Conservation (phyloP, 2,797 vertebrate species). For the Malurus splendens region DNA sequence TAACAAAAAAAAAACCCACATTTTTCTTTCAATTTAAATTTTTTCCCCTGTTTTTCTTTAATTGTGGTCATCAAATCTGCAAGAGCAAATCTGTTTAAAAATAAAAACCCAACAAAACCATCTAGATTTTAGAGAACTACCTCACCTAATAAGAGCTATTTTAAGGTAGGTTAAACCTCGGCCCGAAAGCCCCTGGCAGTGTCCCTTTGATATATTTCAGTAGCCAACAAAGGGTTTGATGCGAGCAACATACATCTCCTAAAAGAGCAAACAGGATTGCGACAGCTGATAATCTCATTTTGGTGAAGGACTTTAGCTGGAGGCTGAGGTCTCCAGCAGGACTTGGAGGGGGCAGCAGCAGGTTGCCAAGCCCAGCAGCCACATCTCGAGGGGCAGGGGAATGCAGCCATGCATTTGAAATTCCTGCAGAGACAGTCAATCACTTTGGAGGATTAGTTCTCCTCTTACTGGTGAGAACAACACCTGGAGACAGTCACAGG, state of each 20-base stretch:
- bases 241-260: not conserved
- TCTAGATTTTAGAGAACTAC: not conserved
- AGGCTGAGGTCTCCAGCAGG: not conserved
- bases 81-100: not conserved
- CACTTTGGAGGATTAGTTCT: not conserved
- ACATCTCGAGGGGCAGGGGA: not conserved
- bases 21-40: not conserved
- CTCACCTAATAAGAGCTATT: not conserved
- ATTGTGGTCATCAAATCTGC: not conserved
- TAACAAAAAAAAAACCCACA: not conserved
- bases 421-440: not conserved
- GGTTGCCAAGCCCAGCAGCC: not conserved
- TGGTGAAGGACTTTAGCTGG: not conserved
- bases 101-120: fast-evolving
- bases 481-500: not conserved
- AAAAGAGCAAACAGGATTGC: not conserved
- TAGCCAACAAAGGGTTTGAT: slow-evolving; percentile 17
- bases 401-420: not conserved
- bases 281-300: not conserved
- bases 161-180: not conserved
- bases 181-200: not conserved
- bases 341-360: not conserved
- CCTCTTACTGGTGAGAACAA: not conserved
- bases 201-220: slow-evolving; percentile 4
- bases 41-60: not conserved